These are phyloP conservation scores for Bothrops jararaca DNA, from an alignment of 2,113 vertebrate genomes.

Conservation along the genomic window DNA sequence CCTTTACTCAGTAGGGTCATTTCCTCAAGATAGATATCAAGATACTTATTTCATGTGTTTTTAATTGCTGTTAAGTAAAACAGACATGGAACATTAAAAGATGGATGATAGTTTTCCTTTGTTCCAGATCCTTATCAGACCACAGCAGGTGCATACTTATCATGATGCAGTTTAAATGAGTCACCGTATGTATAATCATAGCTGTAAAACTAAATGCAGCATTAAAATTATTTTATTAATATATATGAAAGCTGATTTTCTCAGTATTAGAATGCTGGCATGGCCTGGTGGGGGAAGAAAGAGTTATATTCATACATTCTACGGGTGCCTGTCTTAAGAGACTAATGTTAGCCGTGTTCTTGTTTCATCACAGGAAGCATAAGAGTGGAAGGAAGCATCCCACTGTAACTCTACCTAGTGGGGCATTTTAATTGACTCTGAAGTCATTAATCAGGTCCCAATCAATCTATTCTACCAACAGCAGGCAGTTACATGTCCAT, in stretches of 20 bases:
- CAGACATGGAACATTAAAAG: background rate
- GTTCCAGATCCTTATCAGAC: background rate
- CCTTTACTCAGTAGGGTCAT: background rate
- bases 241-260: slow-evolving; percentile 10
- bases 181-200: background rate
- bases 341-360: slow-evolving; percentile 39
- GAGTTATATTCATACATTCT: background rate
- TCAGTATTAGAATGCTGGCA: background rate
- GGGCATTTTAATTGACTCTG: slow-evolving; percentile 60
- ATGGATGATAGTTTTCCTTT: background rate
- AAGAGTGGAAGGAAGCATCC: slow-evolving; percentile 35
- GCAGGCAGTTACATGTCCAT: slow-evolving; percentile 65
- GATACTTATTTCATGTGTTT: background rate
- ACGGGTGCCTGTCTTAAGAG: background rate
- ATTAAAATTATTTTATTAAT: background rate
- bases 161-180: background rate
- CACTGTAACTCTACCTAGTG: slow-evolving; percentile 58
- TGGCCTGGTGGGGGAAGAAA: background rate
- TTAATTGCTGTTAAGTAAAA: slow-evolving; percentile 7
- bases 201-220: background rate
- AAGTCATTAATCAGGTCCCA: slow-evolving; percentile 68
- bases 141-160: accelerated
- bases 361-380: slow-evolving; percentile 53
- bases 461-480: slow-evolving; percentile 65
- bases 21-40: background rate